These are phyloP conservation scores for Timema podura DNA, from an alignment of 2,888 invertebrate species.

Conservation along the genomic window DNA sequence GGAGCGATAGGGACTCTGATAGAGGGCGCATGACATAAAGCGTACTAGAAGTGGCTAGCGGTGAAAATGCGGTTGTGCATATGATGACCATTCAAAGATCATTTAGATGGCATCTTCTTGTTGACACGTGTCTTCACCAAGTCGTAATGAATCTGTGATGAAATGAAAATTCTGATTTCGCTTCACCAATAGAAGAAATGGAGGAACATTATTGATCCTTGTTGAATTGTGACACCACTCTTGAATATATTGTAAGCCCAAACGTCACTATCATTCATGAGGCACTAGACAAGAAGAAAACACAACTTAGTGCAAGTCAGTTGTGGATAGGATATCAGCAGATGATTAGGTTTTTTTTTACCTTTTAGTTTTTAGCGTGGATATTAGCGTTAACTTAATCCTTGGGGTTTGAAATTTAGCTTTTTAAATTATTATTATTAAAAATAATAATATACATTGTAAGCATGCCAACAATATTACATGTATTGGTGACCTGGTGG, in stretches of 20 bases:
- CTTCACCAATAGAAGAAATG: not conserved
- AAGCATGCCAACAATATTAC: too few relatives aligned
- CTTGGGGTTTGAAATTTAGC: too few relatives aligned
- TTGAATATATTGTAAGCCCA: not conserved
- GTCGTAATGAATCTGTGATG: not conserved
- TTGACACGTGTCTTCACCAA: not conserved
- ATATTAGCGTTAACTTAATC: too few relatives aligned
- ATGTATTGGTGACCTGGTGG: too few relatives aligned
- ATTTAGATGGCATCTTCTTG: not conserved
- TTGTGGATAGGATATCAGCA: not conserved
- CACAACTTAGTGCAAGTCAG: not conserved
- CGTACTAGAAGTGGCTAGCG: not conserved
- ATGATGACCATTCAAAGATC: not conserved
- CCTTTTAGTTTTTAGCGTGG: too few relatives aligned
- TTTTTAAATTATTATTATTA: too few relatives aligned
- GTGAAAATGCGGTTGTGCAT: not conserved
- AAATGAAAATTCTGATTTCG: not conserved
- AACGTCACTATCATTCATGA: not conserved
- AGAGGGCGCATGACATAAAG: not conserved
- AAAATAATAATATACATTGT: too few relatives aligned
- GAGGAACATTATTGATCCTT: not conserved
- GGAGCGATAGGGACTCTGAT: not conserved
- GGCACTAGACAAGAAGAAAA: slow-evolving; percentile 5
- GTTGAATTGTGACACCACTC: not conserved
- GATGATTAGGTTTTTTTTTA: too few relatives aligned